These are phyloP conservation scores for Tapirus indicus DNA, from an alignment of 2,797 vertebrate species.

Conservation along the genomic window DNA sequence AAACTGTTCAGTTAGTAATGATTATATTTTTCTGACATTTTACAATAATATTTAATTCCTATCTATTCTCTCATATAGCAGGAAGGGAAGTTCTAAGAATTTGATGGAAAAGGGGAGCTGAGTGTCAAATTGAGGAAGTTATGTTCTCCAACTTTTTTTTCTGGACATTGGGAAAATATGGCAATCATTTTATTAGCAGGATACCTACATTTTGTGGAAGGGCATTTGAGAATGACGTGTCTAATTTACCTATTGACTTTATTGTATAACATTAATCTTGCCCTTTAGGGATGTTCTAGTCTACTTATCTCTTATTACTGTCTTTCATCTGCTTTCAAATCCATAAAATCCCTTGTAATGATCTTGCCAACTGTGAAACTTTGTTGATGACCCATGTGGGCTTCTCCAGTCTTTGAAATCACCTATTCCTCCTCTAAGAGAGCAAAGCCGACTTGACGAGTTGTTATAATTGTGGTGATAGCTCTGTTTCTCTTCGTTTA, in stretches of 20 bases:
- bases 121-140: neutral
- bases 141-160: constrained; percentile 24
- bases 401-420: constrained; percentile 21
- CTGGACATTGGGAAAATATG: constrained; percentile 11
- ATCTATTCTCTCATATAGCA: neutral
- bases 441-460: neutral
- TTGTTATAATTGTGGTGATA: neutral
- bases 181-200: constrained; percentile 10
- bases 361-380: constrained; percentile 36
- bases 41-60: constrained; percentile 27
- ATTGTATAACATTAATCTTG: constrained; percentile 62
- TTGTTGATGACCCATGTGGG: neutral
- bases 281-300: constrained; percentile 34
- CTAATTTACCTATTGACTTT: constrained; percentile 63
- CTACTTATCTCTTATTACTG: constrained; percentile 44
- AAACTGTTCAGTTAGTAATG: neutral
- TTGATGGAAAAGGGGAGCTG: neutral
- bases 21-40: neutral
- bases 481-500: constrained; percentile 9
- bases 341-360: constrained; percentile 63
- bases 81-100: neutral
- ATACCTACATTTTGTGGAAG: constrained; percentile 1
- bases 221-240: constrained; percentile 21
- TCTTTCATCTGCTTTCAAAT: constrained; percentile 66
- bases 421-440: constrained; percentile 41